Conservation (phyloP, 2,113 vertebrate genomes). For the Pelecanoides urinatrix region DNA sequence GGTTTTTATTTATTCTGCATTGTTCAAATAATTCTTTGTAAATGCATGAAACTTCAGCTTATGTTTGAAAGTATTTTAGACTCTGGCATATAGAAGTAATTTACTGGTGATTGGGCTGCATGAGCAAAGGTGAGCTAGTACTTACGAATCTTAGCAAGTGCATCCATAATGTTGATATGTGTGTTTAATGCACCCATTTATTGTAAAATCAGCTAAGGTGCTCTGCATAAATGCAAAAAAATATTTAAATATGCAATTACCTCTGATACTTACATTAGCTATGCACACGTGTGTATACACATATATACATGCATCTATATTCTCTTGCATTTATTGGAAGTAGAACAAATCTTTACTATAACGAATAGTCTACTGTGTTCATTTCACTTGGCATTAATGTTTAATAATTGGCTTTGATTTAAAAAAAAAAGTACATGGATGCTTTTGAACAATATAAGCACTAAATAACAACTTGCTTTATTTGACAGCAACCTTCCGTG, state of each 20-base stretch:
- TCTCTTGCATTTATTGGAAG: neutral
- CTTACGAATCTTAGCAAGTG: neutral
- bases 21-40: neutral
- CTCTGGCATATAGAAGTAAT: neutral
- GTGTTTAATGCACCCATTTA: neutral
- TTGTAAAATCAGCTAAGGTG: neutral
- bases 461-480: neutral
- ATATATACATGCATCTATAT: rapidly evolving
- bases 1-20: neutral
- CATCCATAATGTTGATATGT: rapidly evolving
- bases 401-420: neutral
- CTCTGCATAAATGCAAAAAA: neutral
- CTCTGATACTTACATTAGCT: neutral
- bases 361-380: neutral
- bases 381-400: neutral
- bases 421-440: neutral
- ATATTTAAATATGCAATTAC: neutral
- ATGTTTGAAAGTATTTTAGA: neutral
- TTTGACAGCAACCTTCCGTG: neutral
- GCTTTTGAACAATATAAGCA: neutral
- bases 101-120: neutral
- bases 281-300: neutral
- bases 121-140: neutral
- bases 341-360: neutral
- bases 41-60: neutral